Base-by-base conservation (phyloP, 2,888 invertebrate genomes). In the Bellardia pandia region DNA sequence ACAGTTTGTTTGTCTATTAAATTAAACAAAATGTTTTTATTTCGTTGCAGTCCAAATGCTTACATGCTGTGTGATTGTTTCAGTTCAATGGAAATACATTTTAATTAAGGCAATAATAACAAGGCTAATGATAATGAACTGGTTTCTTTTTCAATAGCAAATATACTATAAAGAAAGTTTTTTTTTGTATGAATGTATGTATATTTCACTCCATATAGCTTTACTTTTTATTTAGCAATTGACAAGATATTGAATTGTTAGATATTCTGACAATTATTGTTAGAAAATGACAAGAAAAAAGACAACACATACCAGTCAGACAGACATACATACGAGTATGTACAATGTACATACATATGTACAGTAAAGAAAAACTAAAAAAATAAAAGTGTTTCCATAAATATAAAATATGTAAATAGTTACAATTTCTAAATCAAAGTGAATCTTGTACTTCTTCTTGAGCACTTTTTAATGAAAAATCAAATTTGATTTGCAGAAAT, bases 111-210 rank as follows among this genome's bases (percentile, higher is more conserved):
- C 75, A 85, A 69, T 69, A 77, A 74, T 68, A 68, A 80, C 42
- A 78, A 64, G 74, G 30, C 81, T 78, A 85, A 81, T 87, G 74
- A 85, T 85, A 85, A 58, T 85, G 74, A 77, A 81, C 81, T 81
- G 74, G 81, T 87, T 85, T 81, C 53, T 53, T 62, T 75, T 60
- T 23, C 51, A 60, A 62, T 56, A 66, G 48, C 51, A 68, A 40
- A 37, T 23, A 76, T 42, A n/a, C n/a, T n/a, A 13, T 16, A 85
- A 81, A 81, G 81, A 85, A 81, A 85, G 85, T 87, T 87, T 45
- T 51, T n/a, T 60, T n/a, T 37, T 23, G 2, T 53, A 53, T 51
- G 23, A 1, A 23, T 23, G 23, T 23, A 23, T 23, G 23, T 23
- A 23, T 23, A 23, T 11, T 40, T 4, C 23, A 71, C 14, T 71